Conservation (phyloP, 2,888 invertebrate genomes). For the Apotomis betuletana region DNA sequence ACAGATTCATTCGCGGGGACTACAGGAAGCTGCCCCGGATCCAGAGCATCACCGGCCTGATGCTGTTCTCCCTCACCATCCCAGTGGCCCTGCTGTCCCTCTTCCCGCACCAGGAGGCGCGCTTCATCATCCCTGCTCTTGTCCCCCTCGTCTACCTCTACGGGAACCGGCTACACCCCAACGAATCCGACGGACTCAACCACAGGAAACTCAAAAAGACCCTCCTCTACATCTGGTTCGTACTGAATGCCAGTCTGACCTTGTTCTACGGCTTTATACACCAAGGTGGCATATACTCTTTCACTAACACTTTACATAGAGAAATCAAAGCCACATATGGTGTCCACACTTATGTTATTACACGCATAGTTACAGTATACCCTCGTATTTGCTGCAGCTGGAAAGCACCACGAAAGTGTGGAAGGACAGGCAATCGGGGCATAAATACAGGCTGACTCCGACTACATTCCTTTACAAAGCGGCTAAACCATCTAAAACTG, state of each 20-base stretch:
- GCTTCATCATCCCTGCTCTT: conserved; percentile 93
- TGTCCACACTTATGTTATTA: conserved; percentile 86
- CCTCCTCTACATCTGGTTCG: conserved; percentile 85
- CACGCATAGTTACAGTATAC: conserved; percentile 90
- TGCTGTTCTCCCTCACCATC: conserved; percentile 88
- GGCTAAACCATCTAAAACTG: too few relatives aligned
- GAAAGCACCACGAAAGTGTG: conserved; percentile 85
- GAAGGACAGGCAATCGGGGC: conserved; percentile 81
- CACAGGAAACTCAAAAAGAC: conserved; percentile 65
- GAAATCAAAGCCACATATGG: conserved; percentile 80
- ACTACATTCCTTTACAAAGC: conserved; percentile 87
- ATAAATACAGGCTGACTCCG: conserved; percentile 85
- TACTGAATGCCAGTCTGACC: conserved; percentile 86
- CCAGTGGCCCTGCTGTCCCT: conserved; percentile 90
- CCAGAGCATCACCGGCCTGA: conserved; percentile 90
- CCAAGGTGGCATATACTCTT: conserved; percentile 91
- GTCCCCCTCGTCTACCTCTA: conserved; percentile 91
- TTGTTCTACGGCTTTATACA: conserved; percentile 94
- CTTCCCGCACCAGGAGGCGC: conserved; percentile 96
- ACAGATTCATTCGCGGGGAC: conserved; percentile 85
- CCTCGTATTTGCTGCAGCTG: conserved; percentile 87
- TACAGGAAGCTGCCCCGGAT: conserved; percentile 89
- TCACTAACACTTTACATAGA: conserved; percentile 85
- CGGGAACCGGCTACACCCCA: conserved; percentile 80
- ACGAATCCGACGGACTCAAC: conserved; percentile 63